Percentiles rank a stretch among this genome's conserved stretches.
Conservation (phyloP, 2,113 vertebrate species). For the Eira barbara region DNA sequence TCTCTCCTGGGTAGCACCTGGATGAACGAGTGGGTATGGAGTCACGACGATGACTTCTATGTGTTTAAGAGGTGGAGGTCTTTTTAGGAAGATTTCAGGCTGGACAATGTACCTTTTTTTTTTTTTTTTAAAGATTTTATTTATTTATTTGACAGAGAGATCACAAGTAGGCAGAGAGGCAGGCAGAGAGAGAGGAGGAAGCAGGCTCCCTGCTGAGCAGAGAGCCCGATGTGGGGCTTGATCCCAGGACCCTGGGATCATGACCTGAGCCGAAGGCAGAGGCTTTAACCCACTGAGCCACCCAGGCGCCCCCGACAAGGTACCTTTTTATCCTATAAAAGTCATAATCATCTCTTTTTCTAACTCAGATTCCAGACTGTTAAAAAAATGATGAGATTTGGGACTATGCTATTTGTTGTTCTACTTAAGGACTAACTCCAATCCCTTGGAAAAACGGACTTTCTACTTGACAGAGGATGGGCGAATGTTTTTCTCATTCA, state of each 20-base stretch:
- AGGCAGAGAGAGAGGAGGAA: too few relatives aligned
- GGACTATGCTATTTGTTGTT: not conserved
- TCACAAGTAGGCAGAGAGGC: too few relatives aligned
- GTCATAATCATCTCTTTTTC: not conserved
- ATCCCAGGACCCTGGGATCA: too few relatives aligned
- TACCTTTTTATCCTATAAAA: not conserved
- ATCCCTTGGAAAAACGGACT: not conserved
- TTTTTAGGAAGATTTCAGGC: not conserved
- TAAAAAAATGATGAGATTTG: not conserved
- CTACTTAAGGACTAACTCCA: not conserved
- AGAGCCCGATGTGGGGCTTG: too few relatives aligned
- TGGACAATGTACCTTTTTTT: not conserved
- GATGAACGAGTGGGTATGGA: not conserved
- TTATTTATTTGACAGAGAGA: too few relatives aligned
- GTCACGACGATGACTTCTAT: not conserved
- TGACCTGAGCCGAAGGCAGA: too few relatives aligned
- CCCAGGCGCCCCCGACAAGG: too few relatives aligned
- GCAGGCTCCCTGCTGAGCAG: too few relatives aligned
- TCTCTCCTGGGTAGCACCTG: not conserved
- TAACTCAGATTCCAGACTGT: not conserved
- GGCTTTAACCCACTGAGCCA: too few relatives aligned
- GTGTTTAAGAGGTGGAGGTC: accelerated
- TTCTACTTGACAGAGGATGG: not conserved
- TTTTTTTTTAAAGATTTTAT: too few relatives aligned
- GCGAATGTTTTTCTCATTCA: not conserved